These are phyloP conservation scores for Antheraea mylitta DNA, from an alignment of 1,140 invertebrate genomes.

Conservation along the genomic window DNA sequence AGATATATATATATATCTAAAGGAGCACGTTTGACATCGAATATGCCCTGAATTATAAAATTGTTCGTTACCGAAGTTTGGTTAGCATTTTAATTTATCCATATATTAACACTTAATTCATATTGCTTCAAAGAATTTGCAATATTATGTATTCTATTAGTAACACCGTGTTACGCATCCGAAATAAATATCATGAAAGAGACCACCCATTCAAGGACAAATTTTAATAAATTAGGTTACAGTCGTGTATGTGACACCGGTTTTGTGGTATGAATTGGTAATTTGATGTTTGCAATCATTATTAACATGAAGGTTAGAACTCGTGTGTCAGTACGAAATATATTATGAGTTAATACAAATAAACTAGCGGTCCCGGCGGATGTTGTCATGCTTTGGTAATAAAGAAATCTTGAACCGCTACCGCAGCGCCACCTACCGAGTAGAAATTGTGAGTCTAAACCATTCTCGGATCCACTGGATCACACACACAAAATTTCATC, in stretches of 20 bases:
- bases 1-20: no score
- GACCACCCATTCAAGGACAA: neutral
- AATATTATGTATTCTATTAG: neutral
- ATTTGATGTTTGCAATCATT: no score
- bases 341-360: no score
- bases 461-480: no score
- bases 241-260: neutral
- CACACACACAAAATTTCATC: no score
- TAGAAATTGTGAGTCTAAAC: no score
- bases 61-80: neutral
- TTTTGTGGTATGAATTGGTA: neutral
- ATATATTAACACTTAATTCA: slow-evolving; percentile 1
- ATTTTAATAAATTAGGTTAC: neutral
- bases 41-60: slow-evolving; percentile 11
- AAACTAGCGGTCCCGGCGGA: no score
- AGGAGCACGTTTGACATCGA: neutral
- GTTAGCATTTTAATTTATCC: slow-evolving; percentile 2
- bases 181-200: neutral
- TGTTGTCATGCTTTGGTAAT: no score
- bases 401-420: no score
- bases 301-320: no score
- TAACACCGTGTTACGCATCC: neutral
- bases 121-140: neutral
- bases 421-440: no score
- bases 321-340: no score